These are phyloP conservation scores for Pristis pectinata DNA, from an alignment of 2,797 vertebrate species.

Conservation along the genomic window DNA sequence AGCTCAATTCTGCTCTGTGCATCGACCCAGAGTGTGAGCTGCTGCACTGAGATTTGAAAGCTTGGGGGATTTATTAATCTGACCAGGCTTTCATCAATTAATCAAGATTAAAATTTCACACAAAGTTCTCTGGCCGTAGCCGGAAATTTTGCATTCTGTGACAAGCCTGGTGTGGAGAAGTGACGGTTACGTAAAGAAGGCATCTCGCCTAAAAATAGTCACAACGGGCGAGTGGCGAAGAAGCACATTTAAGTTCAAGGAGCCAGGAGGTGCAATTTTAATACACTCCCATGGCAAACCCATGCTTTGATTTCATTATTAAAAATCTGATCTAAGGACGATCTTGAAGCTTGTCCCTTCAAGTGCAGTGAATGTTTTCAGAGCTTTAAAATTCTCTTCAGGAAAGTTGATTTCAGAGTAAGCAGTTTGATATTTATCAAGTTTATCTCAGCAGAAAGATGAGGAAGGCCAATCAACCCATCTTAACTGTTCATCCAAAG, in stretches of 20 bases:
- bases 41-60: background rate
- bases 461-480: background rate
- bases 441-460: too few relatives aligned
- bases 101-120: background rate
- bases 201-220: background rate
- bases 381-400: background rate
- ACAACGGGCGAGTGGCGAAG: background rate
- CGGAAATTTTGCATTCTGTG: background rate
- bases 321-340: background rate
- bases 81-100: background rate
- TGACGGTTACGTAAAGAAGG: too few relatives aligned
- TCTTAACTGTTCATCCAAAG: background rate
- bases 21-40: background rate
- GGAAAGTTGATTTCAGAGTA: background rate
- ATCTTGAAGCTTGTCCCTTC: background rate
- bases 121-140: too few relatives aligned
- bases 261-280: background rate
- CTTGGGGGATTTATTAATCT: background rate
- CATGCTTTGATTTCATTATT: background rate
- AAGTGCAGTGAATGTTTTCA: background rate
- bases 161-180: background rate
- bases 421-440: background rate
- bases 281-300: background rate
- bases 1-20: background rate
- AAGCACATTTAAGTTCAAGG: background rate